Conservation (phyloP, 2,888 invertebrate genomes). For the Augiades crinisus region DNA sequence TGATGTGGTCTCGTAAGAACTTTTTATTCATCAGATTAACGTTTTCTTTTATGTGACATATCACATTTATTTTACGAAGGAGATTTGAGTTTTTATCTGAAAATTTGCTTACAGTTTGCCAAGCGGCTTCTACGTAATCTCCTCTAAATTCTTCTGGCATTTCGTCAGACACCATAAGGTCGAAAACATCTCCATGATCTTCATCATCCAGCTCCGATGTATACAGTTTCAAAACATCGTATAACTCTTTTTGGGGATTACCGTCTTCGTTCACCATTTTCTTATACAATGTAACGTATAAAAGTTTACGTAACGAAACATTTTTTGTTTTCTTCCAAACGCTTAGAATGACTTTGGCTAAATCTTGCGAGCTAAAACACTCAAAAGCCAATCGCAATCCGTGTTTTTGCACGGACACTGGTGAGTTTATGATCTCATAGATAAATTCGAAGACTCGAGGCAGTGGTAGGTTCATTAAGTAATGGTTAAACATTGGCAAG, state of each 20-base stretch:
- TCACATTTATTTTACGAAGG: constrained; percentile 33
- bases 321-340: constrained; percentile 52
- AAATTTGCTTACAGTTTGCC: constrained; percentile 44
- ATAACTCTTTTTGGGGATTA: constrained; percentile 37
- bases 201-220: constrained; percentile 44
- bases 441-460: constrained; percentile 41
- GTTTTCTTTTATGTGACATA: constrained; percentile 36
- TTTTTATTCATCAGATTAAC: constrained; percentile 40
- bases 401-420: constrained; percentile 54
- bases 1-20: constrained; percentile 36
- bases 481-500: constrained; percentile 48
- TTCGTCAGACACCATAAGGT: constrained; percentile 33
- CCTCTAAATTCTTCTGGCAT: constrained; percentile 39
- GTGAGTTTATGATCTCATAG: constrained; percentile 42
- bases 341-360: constrained; percentile 39
- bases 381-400: constrained; percentile 52
- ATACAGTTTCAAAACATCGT: constrained; percentile 43
- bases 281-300: constrained; percentile 44
- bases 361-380: constrained; percentile 42
- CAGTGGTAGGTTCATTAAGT: constrained; percentile 44
- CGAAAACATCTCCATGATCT: constrained; percentile 48
- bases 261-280: constrained; percentile 37
- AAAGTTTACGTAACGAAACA: constrained; percentile 44
- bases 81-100: constrained; percentile 40
- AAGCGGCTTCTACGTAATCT: constrained; percentile 40